These are phyloP conservation scores for Eupeodes luniger DNA, from an alignment of 2,888 invertebrate genomes.

Conservation along the genomic window DNA sequence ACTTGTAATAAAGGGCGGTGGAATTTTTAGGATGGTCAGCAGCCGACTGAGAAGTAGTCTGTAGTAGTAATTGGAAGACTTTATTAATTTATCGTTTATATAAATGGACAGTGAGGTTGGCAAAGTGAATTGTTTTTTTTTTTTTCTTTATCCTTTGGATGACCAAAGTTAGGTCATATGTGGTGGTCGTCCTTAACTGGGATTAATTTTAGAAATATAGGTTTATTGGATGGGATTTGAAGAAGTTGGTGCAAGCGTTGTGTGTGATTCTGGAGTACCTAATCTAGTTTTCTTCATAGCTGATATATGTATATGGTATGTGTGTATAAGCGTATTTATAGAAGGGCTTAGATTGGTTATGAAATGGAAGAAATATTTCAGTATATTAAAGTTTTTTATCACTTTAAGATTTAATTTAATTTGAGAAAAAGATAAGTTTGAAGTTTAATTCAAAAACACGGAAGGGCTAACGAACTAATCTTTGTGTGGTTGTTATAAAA, in stretches of 20 bases:
- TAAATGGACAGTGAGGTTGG: slow-evolving; percentile 18
- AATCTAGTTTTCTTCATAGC: background rate
- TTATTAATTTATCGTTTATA: slow-evolving; percentile 72
- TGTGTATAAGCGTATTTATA: background rate
- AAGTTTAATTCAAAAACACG: no score
- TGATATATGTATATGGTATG: background rate
- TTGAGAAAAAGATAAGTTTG: background rate
- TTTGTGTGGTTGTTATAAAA: no score
- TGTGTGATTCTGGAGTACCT: background rate
- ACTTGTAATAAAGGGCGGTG: slow-evolving; percentile 52
- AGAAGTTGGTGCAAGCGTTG: slow-evolving; percentile 35
- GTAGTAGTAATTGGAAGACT: slow-evolving; percentile 65
- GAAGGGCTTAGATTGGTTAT: background rate
- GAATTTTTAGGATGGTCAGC: slow-evolving; percentile 54
- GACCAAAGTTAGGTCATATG: slow-evolving; percentile 38
- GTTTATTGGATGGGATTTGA: slow-evolving; percentile 51
- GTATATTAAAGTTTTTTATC: background rate
- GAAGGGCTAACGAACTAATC: no score
- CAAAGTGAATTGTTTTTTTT: slow-evolving; percentile 20
- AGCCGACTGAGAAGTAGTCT: slow-evolving; percentile 51
- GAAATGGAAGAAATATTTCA: background rate
- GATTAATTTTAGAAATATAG: slow-evolving; percentile 46
- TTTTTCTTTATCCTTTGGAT: slow-evolving; percentile 36
- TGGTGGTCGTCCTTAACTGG: slow-evolving; percentile 31
- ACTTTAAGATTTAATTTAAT: background rate